Conservation (phyloP, 64 coral and sea anemone genomes). For the Catalaphyllia jardinei region DNA sequence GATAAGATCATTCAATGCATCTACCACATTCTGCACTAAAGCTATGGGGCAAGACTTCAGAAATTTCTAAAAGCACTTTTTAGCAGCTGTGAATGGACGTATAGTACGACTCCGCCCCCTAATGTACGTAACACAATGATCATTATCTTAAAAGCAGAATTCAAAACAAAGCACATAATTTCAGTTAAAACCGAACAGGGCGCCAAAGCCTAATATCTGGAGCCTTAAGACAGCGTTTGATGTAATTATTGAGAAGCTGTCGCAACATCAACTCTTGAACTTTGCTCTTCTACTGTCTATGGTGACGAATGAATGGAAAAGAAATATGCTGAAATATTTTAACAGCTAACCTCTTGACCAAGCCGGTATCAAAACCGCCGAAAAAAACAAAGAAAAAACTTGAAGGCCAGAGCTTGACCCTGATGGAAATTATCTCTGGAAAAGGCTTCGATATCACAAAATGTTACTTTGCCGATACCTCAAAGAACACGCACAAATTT, state of each 20-base stretch:
- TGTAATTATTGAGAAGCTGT: not conserved
- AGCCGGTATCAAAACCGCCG: slow-evolving; percentile 13
- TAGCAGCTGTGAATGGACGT: slow-evolving; percentile 1
- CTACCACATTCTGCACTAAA: not conserved
- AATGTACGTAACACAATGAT: slow-evolving; percentile 37
- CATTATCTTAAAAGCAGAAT: slow-evolving; percentile 28
- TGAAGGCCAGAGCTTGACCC: slow-evolving; percentile 27
- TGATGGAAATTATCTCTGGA: slow-evolving; percentile 7
- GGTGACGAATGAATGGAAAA: slow-evolving; percentile 15
- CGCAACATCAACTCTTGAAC: slow-evolving; percentile 17
- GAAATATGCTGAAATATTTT: slow-evolving; percentile 26
- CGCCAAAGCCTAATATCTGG: slow-evolving; percentile 1
- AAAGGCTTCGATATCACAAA: slow-evolving; percentile 21
- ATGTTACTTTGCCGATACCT: not conserved
- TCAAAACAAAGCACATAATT: slow-evolving; percentile 39
- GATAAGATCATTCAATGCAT: not conserved
- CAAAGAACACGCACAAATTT: not conserved
- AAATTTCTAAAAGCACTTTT: slow-evolving; percentile 12
- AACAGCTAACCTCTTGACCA: slow-evolving; percentile 40
- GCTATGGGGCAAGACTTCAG: not conserved
- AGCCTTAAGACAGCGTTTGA: not conserved
- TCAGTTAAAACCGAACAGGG: slow-evolving; percentile 25
- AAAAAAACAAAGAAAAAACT: slow-evolving; percentile 23
- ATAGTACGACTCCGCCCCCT: slow-evolving; percentile 16
- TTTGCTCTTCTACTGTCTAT: slow-evolving; percentile 8